Base-by-base conservation (phyloP, 2,888 invertebrate genomes). In the Arctia plantaginis region DNA sequence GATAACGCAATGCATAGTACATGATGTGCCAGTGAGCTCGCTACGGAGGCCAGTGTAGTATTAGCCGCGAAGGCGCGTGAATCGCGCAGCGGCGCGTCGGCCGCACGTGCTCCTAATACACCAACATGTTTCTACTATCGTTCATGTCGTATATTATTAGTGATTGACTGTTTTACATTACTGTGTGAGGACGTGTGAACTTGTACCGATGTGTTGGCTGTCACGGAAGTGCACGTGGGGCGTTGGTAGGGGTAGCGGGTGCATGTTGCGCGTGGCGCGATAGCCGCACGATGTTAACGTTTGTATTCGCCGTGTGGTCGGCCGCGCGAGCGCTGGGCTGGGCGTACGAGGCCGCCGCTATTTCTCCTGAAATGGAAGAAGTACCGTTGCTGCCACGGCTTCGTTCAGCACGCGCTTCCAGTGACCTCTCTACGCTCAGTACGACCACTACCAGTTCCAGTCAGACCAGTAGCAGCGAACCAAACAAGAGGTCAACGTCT, bases 251-350 rank as follows among this genome's bases (percentile, higher is more conserved):
- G 90, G 90, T 83, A 87, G 91, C 88, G 86, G 92, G 85, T 87
- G 91, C 81, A 87, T 85, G 79, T 81, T 89, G 85, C 90, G 92
- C 82, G 90, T 89, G 89, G 90, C 89, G 83, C 91, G 93, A 85
- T 93, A 93, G 91, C 84, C 82, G 87, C 87, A 88, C 82, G 78
- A 97, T 97, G 97, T 93, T 97, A 93, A 96, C 97, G 89, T 91
- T 97, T 88, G 95, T 97, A 87, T 96, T 96, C 89, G 95, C 97
- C 92, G 93, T 96, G 93, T 97, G 97, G 97, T 96, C 96, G 88
- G 95, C 96, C 83, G 96, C 96, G 89, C 96, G 97, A 90, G 96
- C 96, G 93, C 93, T 97, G 87, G 93, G 95, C 88, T 93, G 93
- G 94, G 87, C 92, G 81, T 90, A 90, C 88, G 93, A 93, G 73